Base-by-base conservation (phyloP, 1,140 invertebrate species). In the Mya arenaria region DNA sequence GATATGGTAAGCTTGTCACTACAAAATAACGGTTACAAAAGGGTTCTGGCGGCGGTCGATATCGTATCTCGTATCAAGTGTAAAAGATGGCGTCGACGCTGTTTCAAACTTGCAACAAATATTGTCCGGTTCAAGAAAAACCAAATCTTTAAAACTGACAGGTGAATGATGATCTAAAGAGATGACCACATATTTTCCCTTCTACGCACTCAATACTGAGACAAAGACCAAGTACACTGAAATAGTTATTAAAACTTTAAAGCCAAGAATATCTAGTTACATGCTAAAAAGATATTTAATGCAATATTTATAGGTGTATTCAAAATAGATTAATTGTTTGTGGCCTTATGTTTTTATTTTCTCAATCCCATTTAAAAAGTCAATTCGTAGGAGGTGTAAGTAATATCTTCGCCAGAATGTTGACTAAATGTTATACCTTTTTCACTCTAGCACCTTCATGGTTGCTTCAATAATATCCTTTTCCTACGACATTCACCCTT, bases 201-300 rank as follows among this genome's bases (percentile, higher is more conserved):
- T 66, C 23, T 36, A 36, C 19, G 30, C 41, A 8, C 30, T 34
- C 1, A 65, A 66, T 19, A 78, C 41, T 4, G 62, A 66, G 36
- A 68, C 74, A 15, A 66, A 78, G 52, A 48, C 63, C 10, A 78
- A 63, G 23, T 77, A 48, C 56, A 41, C 58, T 1, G 39, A 77
- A 36, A 28, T 25, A 30, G 15, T 65, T 5, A 77, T 77, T 28
- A 77, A 77, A 25, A 77, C 74, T 13, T 8, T 68, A 30, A 78
- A 78, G 32, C 74, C 66, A 25, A 78, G 56, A 39, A 17, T 78
- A 19, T 78, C 68, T 55, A 55, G 44, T 23, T 63, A 63, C 30
- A 66, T 78, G 60, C 10, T 37, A 23, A 78, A 63, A 23, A 78
- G n/a, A n/a, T n/a, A n/a, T n/a, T n/a, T n/a, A n/a, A n/a, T n/a